Percentiles rank a stretch among this genome's conserved stretches.
These are phyloP conservation scores for Crocallis elinguaria DNA, from an alignment of 2,888 invertebrate species.

Conservation along the genomic window DNA sequence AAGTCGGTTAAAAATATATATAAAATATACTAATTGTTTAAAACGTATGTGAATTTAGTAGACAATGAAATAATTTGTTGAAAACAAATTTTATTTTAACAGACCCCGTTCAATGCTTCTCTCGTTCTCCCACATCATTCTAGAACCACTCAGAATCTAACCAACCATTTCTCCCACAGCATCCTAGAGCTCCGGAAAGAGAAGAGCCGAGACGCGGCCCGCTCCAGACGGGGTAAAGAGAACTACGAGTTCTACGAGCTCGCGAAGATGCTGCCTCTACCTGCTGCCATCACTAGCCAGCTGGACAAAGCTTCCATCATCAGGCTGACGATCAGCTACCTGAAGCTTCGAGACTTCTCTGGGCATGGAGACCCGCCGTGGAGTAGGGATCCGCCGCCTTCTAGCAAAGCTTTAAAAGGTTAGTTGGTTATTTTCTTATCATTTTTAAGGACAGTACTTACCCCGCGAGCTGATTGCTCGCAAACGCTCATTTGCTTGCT, in stretches of 20 bases:
- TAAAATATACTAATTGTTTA: too few species aligned
- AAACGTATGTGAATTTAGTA: too few species aligned
- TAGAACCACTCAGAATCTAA: constrained; percentile 43
- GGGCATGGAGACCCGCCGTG: constrained; percentile 98
- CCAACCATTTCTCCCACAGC: constrained; percentile 85
- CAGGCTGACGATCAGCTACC: constrained; percentile 97
- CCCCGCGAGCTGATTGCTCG: too few species aligned
- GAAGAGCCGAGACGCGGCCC: constrained; percentile 96
- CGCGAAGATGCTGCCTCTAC: constrained; percentile 96
- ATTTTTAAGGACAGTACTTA: too few species aligned
- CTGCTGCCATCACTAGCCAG: constrained; percentile 96
- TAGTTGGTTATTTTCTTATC: constrained; percentile 51
- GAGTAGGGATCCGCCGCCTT: constrained; percentile 92
- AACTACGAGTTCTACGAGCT: constrained; percentile 98
- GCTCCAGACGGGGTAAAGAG: constrained; percentile 96
- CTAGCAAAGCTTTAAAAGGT: constrained; percentile 94
- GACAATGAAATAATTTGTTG: too few species aligned
- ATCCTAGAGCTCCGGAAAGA: constrained; percentile 97
- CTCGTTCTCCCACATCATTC: background rate
- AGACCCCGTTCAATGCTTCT: too few species aligned
- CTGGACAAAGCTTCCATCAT: constrained; percentile 98
- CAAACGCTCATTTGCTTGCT: too few species aligned
- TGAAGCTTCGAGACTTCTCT: constrained; percentile 97
- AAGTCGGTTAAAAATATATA: too few species aligned
- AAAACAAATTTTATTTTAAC: too few species aligned